These are phyloP conservation scores for Siphamia tubifer DNA, from an alignment of 2,113 vertebrate genomes.

Conservation along the genomic window DNA sequence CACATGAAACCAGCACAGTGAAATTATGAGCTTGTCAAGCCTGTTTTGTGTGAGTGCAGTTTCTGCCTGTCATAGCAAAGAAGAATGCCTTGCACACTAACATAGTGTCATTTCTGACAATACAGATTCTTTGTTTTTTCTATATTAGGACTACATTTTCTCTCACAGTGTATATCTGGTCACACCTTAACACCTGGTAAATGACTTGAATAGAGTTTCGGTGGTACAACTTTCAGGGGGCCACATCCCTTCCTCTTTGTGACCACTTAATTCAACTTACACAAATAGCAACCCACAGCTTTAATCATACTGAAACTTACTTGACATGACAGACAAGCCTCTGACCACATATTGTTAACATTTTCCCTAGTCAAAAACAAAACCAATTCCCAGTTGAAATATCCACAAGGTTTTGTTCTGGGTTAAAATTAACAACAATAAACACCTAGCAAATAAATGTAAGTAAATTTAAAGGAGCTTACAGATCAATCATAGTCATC, in stretches of 20 bases:
- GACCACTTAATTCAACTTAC: slow-evolving; percentile 9
- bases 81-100: slow-evolving; percentile 49
- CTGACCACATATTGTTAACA: not conserved
- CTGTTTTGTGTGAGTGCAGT: slow-evolving; percentile 63
- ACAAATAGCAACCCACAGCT: slow-evolving; percentile 41
- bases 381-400: not conserved
- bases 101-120: not conserved
- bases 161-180: not conserved
- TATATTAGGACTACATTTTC: not conserved
- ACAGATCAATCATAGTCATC: slow-evolving; percentile 41
- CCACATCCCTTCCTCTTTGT: slow-evolving; percentile 26
- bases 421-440: not conserved
- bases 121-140: not conserved
- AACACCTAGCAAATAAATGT: not conserved
- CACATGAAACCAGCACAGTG: slow-evolving; percentile 50
- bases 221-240: not conserved
- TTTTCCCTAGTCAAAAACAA: no score
- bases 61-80: slow-evolving; percentile 54
- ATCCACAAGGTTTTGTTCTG: no score
- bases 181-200: not conserved
- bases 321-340: not conserved
- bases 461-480: slow-evolving; percentile 38
- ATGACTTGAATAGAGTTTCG: not conserved
- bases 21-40: slow-evolving; percentile 64
- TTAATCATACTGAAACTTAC: slow-evolving; percentile 3